A percentile compares a stretch with the other conserved stretches of the same genome.
phyloP scores from a whole-genome alignment of 1,140 invertebrate species.

The Zaprionus vittiger region DNA sequence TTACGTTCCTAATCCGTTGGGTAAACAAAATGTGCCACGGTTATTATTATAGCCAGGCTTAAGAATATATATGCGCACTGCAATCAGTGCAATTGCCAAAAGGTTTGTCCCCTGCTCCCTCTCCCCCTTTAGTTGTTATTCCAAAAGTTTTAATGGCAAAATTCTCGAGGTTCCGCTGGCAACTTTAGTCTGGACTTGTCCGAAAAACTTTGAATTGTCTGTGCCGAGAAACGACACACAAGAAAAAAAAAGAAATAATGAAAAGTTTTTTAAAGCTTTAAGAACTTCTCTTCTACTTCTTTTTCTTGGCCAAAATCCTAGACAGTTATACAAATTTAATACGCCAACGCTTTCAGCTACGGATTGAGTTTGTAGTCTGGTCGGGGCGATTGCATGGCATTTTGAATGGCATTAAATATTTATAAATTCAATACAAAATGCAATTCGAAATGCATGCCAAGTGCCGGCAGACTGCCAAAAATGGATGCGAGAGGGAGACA shows the following conservation, averaged over 20 bases:
- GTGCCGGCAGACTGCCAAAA: conserved; percentile 64
- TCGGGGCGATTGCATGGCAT: conserved; percentile 73
- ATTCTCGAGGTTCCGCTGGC: not conserved
- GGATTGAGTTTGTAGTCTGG: conserved; percentile 21
- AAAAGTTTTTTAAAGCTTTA: conserved; percentile 5
- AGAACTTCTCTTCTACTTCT: not conserved
- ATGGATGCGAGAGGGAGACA: conserved; percentile 6
- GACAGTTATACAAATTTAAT: conserved; percentile 67
- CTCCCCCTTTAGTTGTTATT: conserved; percentile 22
- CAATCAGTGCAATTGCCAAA: conserved; percentile 40
- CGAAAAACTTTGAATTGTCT: conserved; percentile 37
- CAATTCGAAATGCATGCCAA: conserved; percentile 80
- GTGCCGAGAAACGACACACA: not conserved
- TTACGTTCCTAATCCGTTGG: conserved; percentile 57
- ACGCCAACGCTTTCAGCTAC: conserved; percentile 48
- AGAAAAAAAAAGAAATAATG: not conserved
- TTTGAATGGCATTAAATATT: conserved; percentile 84
- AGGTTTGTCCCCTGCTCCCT: not conserved
- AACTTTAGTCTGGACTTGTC: conserved; percentile 1
- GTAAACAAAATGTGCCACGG: conserved; percentile 44
- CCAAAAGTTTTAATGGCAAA: conserved; percentile 19
- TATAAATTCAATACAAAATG: conserved; percentile 84
- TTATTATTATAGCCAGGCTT: conserved; percentile 1
- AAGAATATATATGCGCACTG: conserved; percentile 15
- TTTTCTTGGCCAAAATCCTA: conserved; percentile 46